Evolutionary conservation across 2,797 vertebrate genomes (phyloP).

Genomic region (Molossus alvarezi): DNA sequence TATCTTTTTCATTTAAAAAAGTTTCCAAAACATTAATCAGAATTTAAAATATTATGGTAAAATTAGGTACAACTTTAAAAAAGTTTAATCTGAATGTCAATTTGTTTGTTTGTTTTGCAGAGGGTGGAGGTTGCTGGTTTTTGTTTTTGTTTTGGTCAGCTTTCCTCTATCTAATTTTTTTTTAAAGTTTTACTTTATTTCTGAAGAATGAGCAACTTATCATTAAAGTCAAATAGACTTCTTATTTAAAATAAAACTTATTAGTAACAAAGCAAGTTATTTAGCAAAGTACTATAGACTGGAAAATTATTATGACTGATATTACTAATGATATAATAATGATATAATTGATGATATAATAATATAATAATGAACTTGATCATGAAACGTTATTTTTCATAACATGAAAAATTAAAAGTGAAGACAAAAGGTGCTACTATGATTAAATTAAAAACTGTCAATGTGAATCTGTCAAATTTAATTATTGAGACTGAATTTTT

Average conservation of each 20-base stretch:
- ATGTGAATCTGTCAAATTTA: slow-evolving; percentile 84
- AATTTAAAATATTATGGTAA: slow-evolving; percentile 8
- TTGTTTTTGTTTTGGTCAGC: background rate
- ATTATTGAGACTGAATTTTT: slow-evolving; percentile 79
- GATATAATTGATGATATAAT: background rate
- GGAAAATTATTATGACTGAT: slow-evolving; percentile 77
- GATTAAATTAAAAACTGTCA: slow-evolving; percentile 84
- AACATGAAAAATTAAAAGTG: slow-evolving; percentile 81
- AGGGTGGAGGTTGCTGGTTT: background rate
- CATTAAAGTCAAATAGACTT: background rate
- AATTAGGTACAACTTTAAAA: background rate
- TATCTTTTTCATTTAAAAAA: background rate
- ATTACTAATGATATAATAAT: slow-evolving; percentile 74
- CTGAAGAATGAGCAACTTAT: background rate
- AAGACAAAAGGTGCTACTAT: slow-evolving; percentile 81
- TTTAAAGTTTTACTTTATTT: background rate
- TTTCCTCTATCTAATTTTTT: background rate
- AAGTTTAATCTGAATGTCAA: slow-evolving; percentile 17
- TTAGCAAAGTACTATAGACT: slow-evolving; percentile 34
- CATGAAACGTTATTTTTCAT: slow-evolving; percentile 72
- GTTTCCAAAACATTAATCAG: background rate
- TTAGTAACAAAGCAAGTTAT: slow-evolving; percentile 69
- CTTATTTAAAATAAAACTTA: slow-evolving; percentile 72
- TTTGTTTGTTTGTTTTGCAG: background rate
- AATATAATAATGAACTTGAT: slow-evolving; percentile 79